Conservation (phyloP, 2,888 invertebrate species). For the Polylopha cassiicola region DNA sequence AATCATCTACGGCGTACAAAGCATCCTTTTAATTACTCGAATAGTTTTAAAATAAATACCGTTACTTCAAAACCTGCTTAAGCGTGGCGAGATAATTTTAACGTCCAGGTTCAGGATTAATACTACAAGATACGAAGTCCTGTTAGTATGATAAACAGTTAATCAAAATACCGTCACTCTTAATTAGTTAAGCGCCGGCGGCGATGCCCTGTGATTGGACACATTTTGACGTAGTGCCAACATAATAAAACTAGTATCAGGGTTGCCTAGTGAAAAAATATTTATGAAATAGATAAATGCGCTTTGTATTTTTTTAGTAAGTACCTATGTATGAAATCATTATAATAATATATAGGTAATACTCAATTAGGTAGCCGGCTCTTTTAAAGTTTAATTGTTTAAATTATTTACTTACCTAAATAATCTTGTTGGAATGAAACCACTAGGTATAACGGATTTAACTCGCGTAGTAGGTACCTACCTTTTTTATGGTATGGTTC, state of each 20-base stretch:
- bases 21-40: conserved; percentile 7
- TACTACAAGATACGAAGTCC: conserved; percentile 50
- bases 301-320: no score
- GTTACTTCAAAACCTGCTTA: conserved; percentile 44
- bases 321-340: no score
- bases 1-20: no score
- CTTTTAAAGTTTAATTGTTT: no score
- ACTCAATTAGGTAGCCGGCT: no score
- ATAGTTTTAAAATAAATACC: conserved; percentile 4
- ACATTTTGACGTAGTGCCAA: conserved; percentile 1
- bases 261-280: no score
- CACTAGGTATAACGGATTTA: no score
- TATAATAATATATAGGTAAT: no score
- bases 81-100: conserved; percentile 55
- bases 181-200: conserved; percentile 57
- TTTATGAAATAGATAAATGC: background rate
- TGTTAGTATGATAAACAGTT: conserved; percentile 63
- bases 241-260: background rate
- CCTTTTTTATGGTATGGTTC: no score
- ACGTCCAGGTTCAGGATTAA: conserved; percentile 57
- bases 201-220: conserved; percentile 29
- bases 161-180: conserved; percentile 71
- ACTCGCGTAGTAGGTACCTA: no score
- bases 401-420: no score
- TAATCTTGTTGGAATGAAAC: no score